Conservation (phyloP, 2,888 invertebrate species). For the Chalcis sispes region DNA sequence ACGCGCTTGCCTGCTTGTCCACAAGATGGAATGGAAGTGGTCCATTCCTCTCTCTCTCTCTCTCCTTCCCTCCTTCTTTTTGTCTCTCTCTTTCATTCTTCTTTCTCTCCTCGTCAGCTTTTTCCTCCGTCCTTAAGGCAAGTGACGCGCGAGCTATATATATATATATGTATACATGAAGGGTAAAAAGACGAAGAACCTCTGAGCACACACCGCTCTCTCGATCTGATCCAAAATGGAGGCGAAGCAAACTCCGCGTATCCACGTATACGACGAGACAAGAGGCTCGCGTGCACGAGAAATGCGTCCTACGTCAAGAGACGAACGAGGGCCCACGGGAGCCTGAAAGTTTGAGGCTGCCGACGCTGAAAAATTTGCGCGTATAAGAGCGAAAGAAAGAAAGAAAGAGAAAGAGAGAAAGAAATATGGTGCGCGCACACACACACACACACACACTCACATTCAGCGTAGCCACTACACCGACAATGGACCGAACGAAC, state of each 20-base stretch:
- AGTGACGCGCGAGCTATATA: background rate
- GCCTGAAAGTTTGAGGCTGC: conserved; percentile 40
- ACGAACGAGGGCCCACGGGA: conserved; percentile 32
- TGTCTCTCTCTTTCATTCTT: conserved; percentile 44
- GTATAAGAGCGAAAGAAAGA: background rate
- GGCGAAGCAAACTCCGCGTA: background rate
- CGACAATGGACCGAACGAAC: too few species aligned
- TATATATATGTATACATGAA: background rate
- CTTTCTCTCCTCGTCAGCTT: conserved; percentile 33
- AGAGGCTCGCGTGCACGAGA: conserved; percentile 19
- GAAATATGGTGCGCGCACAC: background rate
- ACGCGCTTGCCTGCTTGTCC: conserved; percentile 28
- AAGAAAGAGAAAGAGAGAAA: background rate
- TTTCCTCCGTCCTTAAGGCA: conserved; percentile 14
- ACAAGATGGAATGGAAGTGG: conserved; percentile 65
- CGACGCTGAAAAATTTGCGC: conserved; percentile 42
- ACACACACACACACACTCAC: too few species aligned
- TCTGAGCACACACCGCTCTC: too few species aligned
- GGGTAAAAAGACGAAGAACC: too few species aligned
- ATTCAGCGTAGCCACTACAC: too few species aligned
- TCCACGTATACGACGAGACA: conserved; percentile 31
- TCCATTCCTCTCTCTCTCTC: conserved; percentile 48
- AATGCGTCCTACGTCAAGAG: too few species aligned
- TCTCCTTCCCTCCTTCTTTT: conserved; percentile 29
- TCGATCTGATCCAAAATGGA: conserved; percentile 40